Evolutionary conservation across 2,888 invertebrate genomes (phyloP), one percentile per base, ranked within the genome.

Genomic region (Sinotaia quadrata): DNA sequence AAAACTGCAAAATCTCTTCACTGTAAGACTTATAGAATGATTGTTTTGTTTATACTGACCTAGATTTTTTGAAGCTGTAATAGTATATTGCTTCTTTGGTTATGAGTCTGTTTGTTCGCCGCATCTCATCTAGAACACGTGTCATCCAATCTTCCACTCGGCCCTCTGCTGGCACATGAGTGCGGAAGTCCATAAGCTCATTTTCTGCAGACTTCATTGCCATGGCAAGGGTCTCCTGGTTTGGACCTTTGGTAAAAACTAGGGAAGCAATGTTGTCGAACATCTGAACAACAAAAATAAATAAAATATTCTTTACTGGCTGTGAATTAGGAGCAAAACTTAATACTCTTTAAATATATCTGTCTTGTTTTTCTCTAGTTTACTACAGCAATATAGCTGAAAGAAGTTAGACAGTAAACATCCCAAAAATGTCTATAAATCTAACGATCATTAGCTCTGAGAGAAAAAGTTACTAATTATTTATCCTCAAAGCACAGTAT

Each of bases 101-200:
- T 66, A 95, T 92, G 82, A 87, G 94, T 76, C 94, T 91, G 88
- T 96, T 96, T 0, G 95, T 93, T 57, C 89, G 89, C 51, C 94
- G 91, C 96, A 97, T 97, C 89, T 96, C 96, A 4, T 88, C 89
- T 24, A 96, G 90, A 2, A 96, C 93, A 37, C 92, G 89, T 75
- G 93, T 94, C 96, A 97, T 95, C 96, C 97, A 97, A 79, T 94
- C 93, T 87, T 97, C 97, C 0, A 96, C 94, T 75, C 93, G 92
- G 0, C 95, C 95, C 79, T 94, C 93, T 0, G 94, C 93, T 63
- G 91, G 88, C 0, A 95, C 93, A 0, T 90, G 87, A 71, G 90
- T 89, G 24, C 93, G 91, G 84, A 95, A 96, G 60, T 94, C 93
- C 95, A 97, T 94, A 59, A 91, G 87, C 91, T 97, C 97, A 54